Evolutionary conservation across 1,140 invertebrate genomes (phyloP).

Genomic region (Hestina assimilis): DNA sequence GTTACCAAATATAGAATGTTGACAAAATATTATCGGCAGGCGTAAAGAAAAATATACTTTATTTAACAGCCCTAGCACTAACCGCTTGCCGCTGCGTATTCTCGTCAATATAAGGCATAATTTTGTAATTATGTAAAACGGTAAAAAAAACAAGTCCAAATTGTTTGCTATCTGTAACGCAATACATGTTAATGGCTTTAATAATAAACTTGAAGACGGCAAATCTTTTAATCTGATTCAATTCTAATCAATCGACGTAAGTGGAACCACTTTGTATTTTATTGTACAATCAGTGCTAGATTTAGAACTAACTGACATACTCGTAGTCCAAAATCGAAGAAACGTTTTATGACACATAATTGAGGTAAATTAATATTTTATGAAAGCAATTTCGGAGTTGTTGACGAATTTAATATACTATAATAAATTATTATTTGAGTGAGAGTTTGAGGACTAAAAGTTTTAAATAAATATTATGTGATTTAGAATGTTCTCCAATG

Average conservation of each 20-base stretch:
- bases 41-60: neutral
- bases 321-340: neutral
- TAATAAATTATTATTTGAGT: too few relatives aligned
- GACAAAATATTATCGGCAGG: too few relatives aligned
- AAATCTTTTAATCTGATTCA: slow-evolving; percentile 48
- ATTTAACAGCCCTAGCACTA: slow-evolving; percentile 19
- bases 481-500: too few relatives aligned
- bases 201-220: slow-evolving; percentile 64
- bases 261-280: neutral
- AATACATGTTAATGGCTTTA: slow-evolving; percentile 67
- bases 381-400: too few relatives aligned
- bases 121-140: slow-evolving; percentile 74
- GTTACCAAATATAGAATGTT: too few relatives aligned
- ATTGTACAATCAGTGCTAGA: slow-evolving; percentile 1
- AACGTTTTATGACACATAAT: neutral
- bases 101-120: slow-evolving; percentile 54
- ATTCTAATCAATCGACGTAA: slow-evolving; percentile 2
- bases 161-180: slow-evolving; percentile 67
- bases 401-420: too few relatives aligned
- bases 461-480: too few relatives aligned
- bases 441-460: too few relatives aligned
- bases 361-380: slow-evolving; percentile 11
- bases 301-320: neutral
- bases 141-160: slow-evolving; percentile 67
- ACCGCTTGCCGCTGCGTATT: slow-evolving; percentile 19